Base-by-base conservation (phyloP, 1,140 invertebrate species). In the Eriosoma lanigerum region DNA sequence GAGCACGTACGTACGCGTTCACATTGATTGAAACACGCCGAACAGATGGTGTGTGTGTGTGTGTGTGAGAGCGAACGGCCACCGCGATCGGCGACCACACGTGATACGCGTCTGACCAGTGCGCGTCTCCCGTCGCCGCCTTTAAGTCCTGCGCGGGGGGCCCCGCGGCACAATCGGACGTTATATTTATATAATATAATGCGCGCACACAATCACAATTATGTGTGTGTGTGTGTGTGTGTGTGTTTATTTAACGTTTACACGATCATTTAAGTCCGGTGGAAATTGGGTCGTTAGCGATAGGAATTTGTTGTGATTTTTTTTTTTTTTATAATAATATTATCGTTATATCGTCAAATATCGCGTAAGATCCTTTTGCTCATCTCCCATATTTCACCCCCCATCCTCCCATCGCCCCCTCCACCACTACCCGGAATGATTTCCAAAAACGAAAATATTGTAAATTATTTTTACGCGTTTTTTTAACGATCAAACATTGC, bases 11-110 rank as follows among this genome's bases (percentile, higher is more conserved):
- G n/a, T n/a, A n/a, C 15, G 56, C 38, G 19, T 78, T 62, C 38
- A 62, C 56, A 78, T 78, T 78, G 75, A 78, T 78, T 62, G 75
- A 78, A 78, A 78, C 56, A 78, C 75, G 48, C 58, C 75, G 56
- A 78, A 60, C 75, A 78, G 56, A 62, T 62, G 75, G 38, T 29
- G 56, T 62, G 72, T 58, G 29, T 56, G 29, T 54, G 29, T 21
- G 48, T 38, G 24, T 73, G 70, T n/a, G 66, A 17, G 26, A 75
- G 75, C 60, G 38, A 78, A 78, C 56, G 75, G 75, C 75, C 75
- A 78, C 75, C 75, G 75, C 32, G 75, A 78, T 78, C 52, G 56
- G 38, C 75, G 75, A 78, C 75, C 75, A 78, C 75, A 78, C 75
- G 75, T 78, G 38, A 62, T 78, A 62, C 75, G 75, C 32, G 75